Evolutionary conservation across 2,113 vertebrate species (phyloP).

Genomic region (Odontesthes bonariensis): DNA sequence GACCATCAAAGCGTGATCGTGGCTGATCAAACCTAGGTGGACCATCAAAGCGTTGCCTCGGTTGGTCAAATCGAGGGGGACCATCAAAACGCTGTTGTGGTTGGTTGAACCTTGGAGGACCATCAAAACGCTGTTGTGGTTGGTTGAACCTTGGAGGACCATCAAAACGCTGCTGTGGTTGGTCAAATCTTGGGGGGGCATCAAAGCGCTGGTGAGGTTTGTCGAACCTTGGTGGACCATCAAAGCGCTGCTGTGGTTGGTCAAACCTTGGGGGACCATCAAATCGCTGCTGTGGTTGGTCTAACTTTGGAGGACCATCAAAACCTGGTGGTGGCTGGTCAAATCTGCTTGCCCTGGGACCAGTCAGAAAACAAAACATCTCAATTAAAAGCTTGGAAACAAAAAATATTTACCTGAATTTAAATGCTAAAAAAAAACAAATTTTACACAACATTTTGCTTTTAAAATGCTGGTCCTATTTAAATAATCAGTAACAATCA

Average conservation of each 20-base stretch:
- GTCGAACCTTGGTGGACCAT: slow-evolving; percentile 57
- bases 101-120: slow-evolving; percentile 58
- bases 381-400: neutral
- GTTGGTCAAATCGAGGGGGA: slow-evolving; percentile 64
- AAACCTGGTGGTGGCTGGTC: slow-evolving; percentile 55
- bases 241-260: slow-evolving; percentile 45
- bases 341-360: slow-evolving; percentile 43
- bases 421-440: too few relatives aligned
- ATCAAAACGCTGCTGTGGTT: slow-evolving; percentile 47
- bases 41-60: slow-evolving; percentile 81
- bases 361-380: neutral
- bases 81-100: slow-evolving; percentile 79
- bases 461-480: neutral
- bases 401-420: too few relatives aligned
- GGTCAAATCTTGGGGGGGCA: slow-evolving; percentile 63
- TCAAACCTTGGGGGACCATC: slow-evolving; percentile 45
- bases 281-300: slow-evolving; percentile 48
- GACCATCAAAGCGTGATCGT: slow-evolving; percentile 85
- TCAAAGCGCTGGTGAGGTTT: slow-evolving; percentile 79
- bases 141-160: slow-evolving; percentile 38
- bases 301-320: slow-evolving; percentile 47
- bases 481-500: neutral
- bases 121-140: slow-evolving; percentile 46
- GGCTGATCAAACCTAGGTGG: slow-evolving; percentile 75
- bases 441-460: neutral